Percentiles rank a stretch among this genome's conserved stretches.
Evolutionary conservation across 2,888 invertebrate species (phyloP).

Genomic region (Catonia carolina): DNA sequence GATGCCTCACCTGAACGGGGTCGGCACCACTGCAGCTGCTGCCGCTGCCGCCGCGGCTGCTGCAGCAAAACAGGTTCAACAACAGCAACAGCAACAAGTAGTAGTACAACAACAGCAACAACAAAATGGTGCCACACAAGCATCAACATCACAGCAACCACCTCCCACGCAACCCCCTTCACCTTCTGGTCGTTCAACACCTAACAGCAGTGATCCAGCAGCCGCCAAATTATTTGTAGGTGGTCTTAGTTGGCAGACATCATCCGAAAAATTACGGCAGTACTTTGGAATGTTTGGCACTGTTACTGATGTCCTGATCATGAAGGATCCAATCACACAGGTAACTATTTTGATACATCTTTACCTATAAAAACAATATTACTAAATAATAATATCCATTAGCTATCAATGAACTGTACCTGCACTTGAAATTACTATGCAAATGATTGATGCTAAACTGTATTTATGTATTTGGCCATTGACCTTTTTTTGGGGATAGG

Average conservation of each 20-base stretch:
- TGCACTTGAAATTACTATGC: not conserved
- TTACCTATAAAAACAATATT: too few relatives aligned
- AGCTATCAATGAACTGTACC: too few relatives aligned
- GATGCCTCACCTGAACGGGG: constrained; percentile 32
- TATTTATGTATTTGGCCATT: too few relatives aligned
- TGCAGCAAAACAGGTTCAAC: constrained; percentile 22
- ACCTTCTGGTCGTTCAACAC: constrained; percentile 45
- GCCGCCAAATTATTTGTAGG: constrained; percentile 86
- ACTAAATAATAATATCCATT: too few relatives aligned
- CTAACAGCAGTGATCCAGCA: constrained; percentile 55
- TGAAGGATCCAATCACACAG: constrained; percentile 92
- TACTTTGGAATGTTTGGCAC: constrained; percentile 90
- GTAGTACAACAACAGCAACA: constrained; percentile 19
- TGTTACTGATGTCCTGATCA: constrained; percentile 84
- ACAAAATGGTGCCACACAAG: constrained; percentile 33
- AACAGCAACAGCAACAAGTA: constrained; percentile 19
- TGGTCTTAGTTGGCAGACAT: constrained; percentile 89
- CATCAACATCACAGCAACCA: constrained; percentile 41
- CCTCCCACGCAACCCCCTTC: constrained; percentile 19
- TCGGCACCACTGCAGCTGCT: constrained; percentile 17
- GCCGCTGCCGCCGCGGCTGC: constrained; percentile 27
- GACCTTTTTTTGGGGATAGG: too few relatives aligned
- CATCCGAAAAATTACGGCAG: constrained; percentile 83
- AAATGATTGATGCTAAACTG: too few relatives aligned
- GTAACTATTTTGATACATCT: constrained; percentile 53